Conservation (phyloP, 2,888 invertebrate genomes). For the Gymnoscelis rufifasciata region DNA sequence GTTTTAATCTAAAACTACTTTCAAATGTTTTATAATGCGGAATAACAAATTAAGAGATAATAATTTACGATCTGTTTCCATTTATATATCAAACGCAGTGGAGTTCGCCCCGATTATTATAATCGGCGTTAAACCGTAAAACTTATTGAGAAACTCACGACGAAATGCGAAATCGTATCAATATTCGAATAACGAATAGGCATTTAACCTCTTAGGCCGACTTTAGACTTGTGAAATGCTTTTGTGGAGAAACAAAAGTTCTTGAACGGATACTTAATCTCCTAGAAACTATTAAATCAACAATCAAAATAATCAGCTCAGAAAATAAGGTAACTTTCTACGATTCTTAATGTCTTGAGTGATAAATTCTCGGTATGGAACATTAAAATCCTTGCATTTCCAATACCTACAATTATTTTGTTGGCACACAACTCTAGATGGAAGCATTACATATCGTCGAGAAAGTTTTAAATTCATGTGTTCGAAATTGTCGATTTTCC, state of each 20-base stretch:
- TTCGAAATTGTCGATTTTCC: no score
- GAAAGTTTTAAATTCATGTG: no score
- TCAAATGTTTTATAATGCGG: neutral
- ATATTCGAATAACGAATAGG: slow-evolving; percentile 17
- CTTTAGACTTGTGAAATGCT: neutral
- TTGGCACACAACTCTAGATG: no score
- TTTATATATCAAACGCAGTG: slow-evolving; percentile 4
- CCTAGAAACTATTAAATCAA: neutral
- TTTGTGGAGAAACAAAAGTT: neutral
- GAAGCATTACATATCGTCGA: no score
- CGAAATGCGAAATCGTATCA: slow-evolving; percentile 15
- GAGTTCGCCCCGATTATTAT: slow-evolving; percentile 11
- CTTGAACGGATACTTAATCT: neutral
- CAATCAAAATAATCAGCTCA: neutral
- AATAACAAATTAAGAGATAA: neutral
- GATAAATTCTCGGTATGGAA: no score
- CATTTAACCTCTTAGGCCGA: slow-evolving; percentile 22
- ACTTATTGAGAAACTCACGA: slow-evolving; percentile 22
- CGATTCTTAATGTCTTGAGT: no score
- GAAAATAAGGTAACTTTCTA: neutral
- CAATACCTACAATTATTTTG: no score
- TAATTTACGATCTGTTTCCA: neutral
- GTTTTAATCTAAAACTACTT: neutral
- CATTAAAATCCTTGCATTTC: no score
- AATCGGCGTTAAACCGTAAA: slow-evolving; percentile 6